Percentiles rank a stretch among this genome's conserved stretches.
phyloP scores from a whole-genome alignment of 2,797 vertebrate species.

The Crocodylus rhombifer region DNA sequence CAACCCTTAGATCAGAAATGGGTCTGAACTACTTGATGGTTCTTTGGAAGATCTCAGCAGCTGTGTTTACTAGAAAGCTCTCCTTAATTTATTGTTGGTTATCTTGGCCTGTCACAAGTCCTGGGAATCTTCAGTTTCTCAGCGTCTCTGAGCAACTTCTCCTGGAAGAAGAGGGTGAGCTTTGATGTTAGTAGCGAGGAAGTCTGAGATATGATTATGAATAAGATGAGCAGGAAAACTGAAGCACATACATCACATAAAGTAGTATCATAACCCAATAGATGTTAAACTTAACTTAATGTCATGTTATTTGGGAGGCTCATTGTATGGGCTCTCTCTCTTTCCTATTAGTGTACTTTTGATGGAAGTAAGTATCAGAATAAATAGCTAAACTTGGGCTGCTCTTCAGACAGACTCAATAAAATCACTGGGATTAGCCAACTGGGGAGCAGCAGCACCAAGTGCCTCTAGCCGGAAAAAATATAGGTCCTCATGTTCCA shows the following conservation, averaged over 20 bases:
- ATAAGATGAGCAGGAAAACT: neutral
- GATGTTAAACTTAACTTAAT: slow-evolving; percentile 19
- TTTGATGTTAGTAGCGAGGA: neutral
- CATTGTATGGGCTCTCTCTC: slow-evolving; percentile 50
- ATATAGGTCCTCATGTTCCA: slow-evolving; percentile 61
- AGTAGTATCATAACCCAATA: neutral
- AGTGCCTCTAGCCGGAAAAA: slow-evolving; percentile 26
- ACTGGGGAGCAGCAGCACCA: slow-evolving; percentile 33
- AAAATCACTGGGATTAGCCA: slow-evolving; percentile 34
- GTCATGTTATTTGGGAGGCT: slow-evolving; percentile 57
- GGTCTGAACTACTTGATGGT: slow-evolving; percentile 66
- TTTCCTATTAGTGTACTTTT: slow-evolving; percentile 45
- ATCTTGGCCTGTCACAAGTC: neutral
- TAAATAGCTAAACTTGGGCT: slow-evolving; percentile 63
- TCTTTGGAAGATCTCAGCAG: slow-evolving; percentile 41
- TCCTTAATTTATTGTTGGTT: slow-evolving; percentile 26
- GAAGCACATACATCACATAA: slow-evolving; percentile 5
- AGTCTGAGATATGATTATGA: neutral
- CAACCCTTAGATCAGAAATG: slow-evolving; percentile 79
- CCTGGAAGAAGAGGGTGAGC: neutral
- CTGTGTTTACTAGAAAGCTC: slow-evolving; percentile 42
- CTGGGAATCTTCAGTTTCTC: neutral
- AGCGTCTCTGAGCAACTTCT: neutral
- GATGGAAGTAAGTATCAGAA: slow-evolving; percentile 14
- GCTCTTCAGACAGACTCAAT: slow-evolving; percentile 47